Evolutionary conservation across 2,113 vertebrate genomes (phyloP).

Genomic region (Kryptolebias marmoratus): DNA sequence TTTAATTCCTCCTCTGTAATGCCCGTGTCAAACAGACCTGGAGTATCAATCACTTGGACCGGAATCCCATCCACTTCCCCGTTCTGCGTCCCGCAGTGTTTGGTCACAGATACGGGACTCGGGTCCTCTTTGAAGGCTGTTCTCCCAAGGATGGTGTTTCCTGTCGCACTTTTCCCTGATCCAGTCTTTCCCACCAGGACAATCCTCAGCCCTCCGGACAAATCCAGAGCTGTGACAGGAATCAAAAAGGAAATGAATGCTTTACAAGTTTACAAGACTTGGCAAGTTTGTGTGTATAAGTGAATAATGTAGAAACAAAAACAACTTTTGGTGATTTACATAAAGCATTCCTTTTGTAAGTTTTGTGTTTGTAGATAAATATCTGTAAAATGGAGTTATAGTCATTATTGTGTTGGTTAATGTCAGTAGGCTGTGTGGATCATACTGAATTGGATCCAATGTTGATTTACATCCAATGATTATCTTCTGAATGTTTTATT

Average conservation of each 20-base stretch:
- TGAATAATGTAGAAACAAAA: no score
- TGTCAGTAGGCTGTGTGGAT: no score
- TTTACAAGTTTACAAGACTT: background rate
- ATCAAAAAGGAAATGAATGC: background rate
- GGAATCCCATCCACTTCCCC: constrained; percentile 62
- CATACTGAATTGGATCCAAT: no score
- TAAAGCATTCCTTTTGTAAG: no score
- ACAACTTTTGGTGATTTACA: no score
- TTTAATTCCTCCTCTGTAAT: constrained; percentile 51
- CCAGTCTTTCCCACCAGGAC: constrained; percentile 80
- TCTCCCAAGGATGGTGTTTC: constrained; percentile 78
- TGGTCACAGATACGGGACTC: constrained; percentile 70
- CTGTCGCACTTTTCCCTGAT: constrained; percentile 78
- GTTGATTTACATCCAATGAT: no score
- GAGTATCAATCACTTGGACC: constrained; percentile 78
- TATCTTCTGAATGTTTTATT: no score
- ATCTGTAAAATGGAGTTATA: no score
- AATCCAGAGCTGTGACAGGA: constrained; percentile 54
- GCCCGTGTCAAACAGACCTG: constrained; percentile 76
- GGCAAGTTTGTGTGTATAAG: background rate
- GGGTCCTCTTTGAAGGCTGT: constrained; percentile 70
- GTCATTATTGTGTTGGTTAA: no score
- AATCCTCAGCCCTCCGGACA: constrained; percentile 67
- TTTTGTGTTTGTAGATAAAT: no score
- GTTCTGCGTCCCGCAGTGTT: constrained; percentile 60